phyloP scores from a whole-genome alignment of 2,888 invertebrate species.

The Synanthedon formicaeformis region DNA sequence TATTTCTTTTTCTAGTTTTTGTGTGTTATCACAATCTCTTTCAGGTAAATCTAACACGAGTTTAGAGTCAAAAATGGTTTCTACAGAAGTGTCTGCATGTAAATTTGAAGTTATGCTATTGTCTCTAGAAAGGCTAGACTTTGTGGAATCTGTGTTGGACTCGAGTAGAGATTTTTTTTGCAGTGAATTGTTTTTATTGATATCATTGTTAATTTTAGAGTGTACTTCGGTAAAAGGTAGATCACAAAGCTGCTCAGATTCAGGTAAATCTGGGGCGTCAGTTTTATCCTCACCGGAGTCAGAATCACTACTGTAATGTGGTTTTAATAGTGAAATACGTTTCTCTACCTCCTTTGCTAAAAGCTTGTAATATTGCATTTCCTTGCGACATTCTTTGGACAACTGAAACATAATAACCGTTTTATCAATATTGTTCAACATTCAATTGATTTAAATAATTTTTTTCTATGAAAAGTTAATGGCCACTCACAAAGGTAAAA shows the following conservation, averaged over 20 bases:
- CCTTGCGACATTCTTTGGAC: conserved; percentile 72
- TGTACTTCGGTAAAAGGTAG: conserved; percentile 16
- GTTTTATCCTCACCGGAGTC: conserved; percentile 23
- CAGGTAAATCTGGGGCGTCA: conserved; percentile 44
- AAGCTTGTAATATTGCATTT: conserved; percentile 76
- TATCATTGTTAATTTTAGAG: conserved; percentile 13
- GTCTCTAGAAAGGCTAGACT: conserved; percentile 7
- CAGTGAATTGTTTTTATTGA: conserved; percentile 13
- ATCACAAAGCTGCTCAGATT: conserved; percentile 30
- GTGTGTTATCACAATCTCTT: conserved; percentile 22
- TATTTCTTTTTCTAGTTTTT: conserved; percentile 7
- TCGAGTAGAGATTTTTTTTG: conserved; percentile 8
- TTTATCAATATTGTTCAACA: background rate
- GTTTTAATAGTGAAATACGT: conserved; percentile 54
- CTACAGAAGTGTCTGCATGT: conserved; percentile 3
- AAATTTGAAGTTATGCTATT: conserved; percentile 20
- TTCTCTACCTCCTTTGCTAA: conserved; percentile 76
- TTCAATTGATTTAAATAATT: conserved; percentile 1
- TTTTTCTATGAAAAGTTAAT: conserved; percentile 12
- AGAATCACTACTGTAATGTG: conserved; percentile 35
- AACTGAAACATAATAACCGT: conserved; percentile 59
- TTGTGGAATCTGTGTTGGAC: conserved; percentile 5
- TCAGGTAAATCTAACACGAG: conserved; percentile 42
- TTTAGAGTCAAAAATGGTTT: conserved; percentile 21
- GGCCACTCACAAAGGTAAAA: conserved; percentile 12